These are phyloP conservation scores for Trichopria drosophilae DNA, from an alignment of 2,888 invertebrate genomes.

Conservation along the genomic window DNA sequence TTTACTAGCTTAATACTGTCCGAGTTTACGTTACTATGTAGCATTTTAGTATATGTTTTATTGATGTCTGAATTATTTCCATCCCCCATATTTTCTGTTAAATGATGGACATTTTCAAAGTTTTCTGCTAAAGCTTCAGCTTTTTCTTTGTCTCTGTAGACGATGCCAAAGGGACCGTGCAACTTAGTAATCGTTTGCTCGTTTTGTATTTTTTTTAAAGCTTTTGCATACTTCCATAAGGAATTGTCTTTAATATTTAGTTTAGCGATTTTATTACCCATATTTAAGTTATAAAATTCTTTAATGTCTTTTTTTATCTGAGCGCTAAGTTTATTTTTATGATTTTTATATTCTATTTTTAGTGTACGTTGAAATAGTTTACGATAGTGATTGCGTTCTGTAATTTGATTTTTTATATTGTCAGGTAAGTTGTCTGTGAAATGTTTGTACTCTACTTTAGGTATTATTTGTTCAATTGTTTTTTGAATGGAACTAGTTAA, in stretches of 20 bases:
- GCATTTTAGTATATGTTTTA: background rate
- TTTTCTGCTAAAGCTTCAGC: constrained; percentile 26
- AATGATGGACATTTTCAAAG: constrained; percentile 27
- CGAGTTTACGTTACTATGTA: background rate
- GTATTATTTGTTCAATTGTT: constrained; percentile 7
- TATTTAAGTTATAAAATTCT: constrained; percentile 15
- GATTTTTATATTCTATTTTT: background rate
- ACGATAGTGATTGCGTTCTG: constrained; percentile 16
- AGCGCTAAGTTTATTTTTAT: constrained; percentile 6
- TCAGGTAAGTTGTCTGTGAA: background rate
- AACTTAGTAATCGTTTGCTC: constrained; percentile 26
- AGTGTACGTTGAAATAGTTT: constrained; percentile 17
- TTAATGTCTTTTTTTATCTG: constrained; percentile 17
- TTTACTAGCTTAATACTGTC: background rate
- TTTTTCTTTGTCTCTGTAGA: constrained; percentile 19
- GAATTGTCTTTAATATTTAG: constrained; percentile 18
- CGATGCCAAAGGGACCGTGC: constrained; percentile 19
- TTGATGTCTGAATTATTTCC: too few relatives aligned
- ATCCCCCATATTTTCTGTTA: constrained; percentile 26
- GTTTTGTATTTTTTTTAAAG: too few relatives aligned
- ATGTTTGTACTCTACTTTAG: background rate
- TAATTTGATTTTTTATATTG: constrained; percentile 19
- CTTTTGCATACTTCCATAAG: constrained; percentile 24
- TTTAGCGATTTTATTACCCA: constrained; percentile 24
- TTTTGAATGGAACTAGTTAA: constrained; percentile 10